Conservation (phyloP, 2,888 invertebrate genomes). For the Altica lythri region DNA sequence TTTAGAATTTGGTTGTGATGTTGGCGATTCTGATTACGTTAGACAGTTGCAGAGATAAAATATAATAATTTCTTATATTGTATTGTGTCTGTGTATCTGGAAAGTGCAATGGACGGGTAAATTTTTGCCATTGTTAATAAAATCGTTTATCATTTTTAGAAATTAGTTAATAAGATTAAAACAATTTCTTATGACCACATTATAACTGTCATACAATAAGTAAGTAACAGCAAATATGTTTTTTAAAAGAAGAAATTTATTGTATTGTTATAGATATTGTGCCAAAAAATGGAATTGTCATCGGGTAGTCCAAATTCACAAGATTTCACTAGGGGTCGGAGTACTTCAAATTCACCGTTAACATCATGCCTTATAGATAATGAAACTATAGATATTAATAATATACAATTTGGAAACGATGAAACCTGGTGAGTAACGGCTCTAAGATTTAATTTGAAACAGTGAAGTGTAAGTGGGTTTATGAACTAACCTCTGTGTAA, state of each 20-base stretch:
- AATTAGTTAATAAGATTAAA: constrained; percentile 13
- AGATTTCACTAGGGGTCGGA: constrained; percentile 32
- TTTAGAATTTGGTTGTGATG: too few species aligned
- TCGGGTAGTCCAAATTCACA: constrained; percentile 45
- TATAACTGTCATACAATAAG: constrained; percentile 6
- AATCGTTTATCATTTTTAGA: constrained; percentile 22
- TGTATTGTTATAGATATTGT: constrained; percentile 25
- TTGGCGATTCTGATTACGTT: too few species aligned
- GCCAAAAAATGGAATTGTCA: constrained; percentile 50
- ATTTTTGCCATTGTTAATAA: constrained; percentile 30
- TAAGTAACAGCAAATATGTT: constrained; percentile 9
- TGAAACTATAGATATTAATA: constrained; percentile 62
- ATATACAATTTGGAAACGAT: constrained; percentile 62
- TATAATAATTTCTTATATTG: neutral
- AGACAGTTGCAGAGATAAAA: too few species aligned
- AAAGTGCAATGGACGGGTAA: constrained; percentile 48
- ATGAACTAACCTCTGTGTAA: too few species aligned
- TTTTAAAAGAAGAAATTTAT: constrained; percentile 32
- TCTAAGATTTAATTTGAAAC: too few species aligned
- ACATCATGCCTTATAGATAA: constrained; percentile 14
- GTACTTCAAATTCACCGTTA: constrained; percentile 14
- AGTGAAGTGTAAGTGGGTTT: too few species aligned
- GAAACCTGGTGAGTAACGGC: constrained; percentile 67
- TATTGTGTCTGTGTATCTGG: too few species aligned
- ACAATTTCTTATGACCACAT: constrained; percentile 3